Evolutionary conservation across 2,797 vertebrate species (phyloP).

Genomic region (Mallotus villosus): DNA sequence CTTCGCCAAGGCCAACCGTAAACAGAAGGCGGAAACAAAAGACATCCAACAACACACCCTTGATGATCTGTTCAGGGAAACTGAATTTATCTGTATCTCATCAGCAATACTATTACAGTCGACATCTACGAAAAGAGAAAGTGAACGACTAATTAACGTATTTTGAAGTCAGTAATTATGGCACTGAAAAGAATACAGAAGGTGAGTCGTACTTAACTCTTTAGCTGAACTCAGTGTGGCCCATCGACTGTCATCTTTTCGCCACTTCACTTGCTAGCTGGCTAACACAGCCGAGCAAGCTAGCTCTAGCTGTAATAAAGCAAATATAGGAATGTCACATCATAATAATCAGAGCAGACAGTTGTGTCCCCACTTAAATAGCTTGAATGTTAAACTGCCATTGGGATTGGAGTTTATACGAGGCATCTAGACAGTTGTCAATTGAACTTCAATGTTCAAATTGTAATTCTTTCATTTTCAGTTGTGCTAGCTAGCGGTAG

Average conservation of each 20-base stretch:
- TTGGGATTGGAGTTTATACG: too few species aligned
- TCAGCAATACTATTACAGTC: constrained; percentile 38
- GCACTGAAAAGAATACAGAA: constrained; percentile 67
- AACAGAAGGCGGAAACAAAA: constrained; percentile 65
- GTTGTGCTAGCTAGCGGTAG: too few species aligned
- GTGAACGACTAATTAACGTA: constrained; percentile 4
- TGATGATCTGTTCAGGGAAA: constrained; percentile 61
- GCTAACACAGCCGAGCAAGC: constrained; percentile 22
- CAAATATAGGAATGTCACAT: too few species aligned
- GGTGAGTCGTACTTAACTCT: constrained; percentile 44
- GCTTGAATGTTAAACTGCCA: too few species aligned
- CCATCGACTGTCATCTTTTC: constrained; percentile 27
- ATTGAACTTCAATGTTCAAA: not conserved
- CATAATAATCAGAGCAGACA: too few species aligned
- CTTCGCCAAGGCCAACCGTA: constrained; percentile 35
- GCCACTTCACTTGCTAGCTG: constrained; percentile 15
- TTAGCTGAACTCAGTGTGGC: too few species aligned
- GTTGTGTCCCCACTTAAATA: too few species aligned
- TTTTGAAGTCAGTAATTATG: constrained; percentile 43
- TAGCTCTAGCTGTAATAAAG: too few species aligned
- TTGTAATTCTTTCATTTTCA: not conserved
- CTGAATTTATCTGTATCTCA: constrained; percentile 40
- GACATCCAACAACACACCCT: constrained; percentile 56
- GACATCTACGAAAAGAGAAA: not conserved
- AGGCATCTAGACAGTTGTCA: too few species aligned